phyloP scores from a whole-genome alignment of 2,113 vertebrate species.

The Balaeniceps rex region DNA sequence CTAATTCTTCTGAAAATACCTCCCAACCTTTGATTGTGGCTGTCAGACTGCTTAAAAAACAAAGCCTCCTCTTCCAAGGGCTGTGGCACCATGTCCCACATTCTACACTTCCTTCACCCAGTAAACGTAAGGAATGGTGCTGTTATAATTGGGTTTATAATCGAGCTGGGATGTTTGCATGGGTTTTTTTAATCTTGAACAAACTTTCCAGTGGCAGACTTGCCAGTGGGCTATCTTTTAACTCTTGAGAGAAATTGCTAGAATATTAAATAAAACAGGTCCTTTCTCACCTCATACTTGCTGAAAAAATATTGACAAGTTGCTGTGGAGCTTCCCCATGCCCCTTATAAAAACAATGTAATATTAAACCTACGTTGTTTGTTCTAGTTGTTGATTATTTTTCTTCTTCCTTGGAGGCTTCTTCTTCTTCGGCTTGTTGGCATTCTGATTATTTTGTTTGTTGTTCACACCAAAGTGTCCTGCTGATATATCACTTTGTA shows the following conservation, averaged over 20 bases:
- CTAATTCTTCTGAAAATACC: background rate
- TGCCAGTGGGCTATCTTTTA: background rate
- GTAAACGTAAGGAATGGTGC: background rate
- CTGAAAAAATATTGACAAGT: background rate
- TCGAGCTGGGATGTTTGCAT: background rate
- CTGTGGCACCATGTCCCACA: background rate
- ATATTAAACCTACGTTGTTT: constrained; percentile 84
- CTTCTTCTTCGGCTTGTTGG: constrained; percentile 96
- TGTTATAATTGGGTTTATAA: background rate
- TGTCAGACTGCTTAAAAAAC: background rate
- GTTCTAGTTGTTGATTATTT: constrained; percentile 86
- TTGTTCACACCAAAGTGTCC: constrained; percentile 95
- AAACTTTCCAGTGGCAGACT: background rate
- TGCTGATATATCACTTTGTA: constrained; percentile 97
- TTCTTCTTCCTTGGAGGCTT: constrained; percentile 98
- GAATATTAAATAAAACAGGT: background rate
- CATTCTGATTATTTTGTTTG: constrained; percentile 87
- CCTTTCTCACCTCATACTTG: background rate
- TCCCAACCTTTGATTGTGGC: background rate
- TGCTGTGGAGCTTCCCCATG: background rate
- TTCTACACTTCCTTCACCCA: background rate
- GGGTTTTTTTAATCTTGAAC: background rate
- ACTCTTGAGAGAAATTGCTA: background rate
- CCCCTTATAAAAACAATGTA: constrained; percentile 1
- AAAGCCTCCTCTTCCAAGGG: background rate